These are phyloP conservation scores for Tribolium freemani DNA, from an alignment of 2,888 invertebrate species.

Conservation along the genomic window DNA sequence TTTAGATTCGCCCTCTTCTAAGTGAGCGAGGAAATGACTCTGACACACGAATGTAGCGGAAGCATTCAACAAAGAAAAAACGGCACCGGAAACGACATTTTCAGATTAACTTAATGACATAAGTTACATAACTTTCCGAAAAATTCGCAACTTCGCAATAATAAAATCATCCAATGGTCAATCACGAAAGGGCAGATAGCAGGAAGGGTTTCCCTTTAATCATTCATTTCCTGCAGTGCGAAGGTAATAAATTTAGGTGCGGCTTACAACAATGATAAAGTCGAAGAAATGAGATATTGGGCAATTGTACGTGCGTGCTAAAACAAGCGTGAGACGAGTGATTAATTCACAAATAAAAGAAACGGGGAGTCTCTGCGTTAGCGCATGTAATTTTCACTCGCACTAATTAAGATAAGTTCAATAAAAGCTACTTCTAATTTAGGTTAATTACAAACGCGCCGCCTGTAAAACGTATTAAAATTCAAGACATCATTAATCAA, in stretches of 20 bases:
- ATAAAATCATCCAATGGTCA: background rate
- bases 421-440: constrained; percentile 40
- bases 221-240: constrained; percentile 28
- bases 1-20: constrained; percentile 38
- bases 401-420: constrained; percentile 46
- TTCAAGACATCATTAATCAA: constrained; percentile 31
- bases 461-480: constrained; percentile 18
- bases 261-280: constrained; percentile 1
- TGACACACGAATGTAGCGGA: constrained; percentile 35
- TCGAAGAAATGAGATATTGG: constrained; percentile 3
- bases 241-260: constrained; percentile 23
- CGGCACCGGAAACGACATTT: constrained; percentile 35
- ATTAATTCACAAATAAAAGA: constrained; percentile 46
- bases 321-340: constrained; percentile 21
- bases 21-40: constrained; percentile 35
- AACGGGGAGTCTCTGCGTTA: constrained; percentile 28
- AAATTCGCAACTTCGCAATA: constrained; percentile 23
- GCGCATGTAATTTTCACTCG: constrained; percentile 44
- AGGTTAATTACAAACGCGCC: constrained; percentile 36
- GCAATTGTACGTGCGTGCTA: constrained; percentile 30
- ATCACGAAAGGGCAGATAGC: background rate
- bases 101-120: constrained; percentile 36
- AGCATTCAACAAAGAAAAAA: constrained; percentile 33
- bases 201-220: constrained; percentile 1
- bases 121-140: constrained; percentile 26